These are phyloP conservation scores for Cylas formicarius DNA, from an alignment of 1,140 invertebrate species.

Conservation along the genomic window DNA sequence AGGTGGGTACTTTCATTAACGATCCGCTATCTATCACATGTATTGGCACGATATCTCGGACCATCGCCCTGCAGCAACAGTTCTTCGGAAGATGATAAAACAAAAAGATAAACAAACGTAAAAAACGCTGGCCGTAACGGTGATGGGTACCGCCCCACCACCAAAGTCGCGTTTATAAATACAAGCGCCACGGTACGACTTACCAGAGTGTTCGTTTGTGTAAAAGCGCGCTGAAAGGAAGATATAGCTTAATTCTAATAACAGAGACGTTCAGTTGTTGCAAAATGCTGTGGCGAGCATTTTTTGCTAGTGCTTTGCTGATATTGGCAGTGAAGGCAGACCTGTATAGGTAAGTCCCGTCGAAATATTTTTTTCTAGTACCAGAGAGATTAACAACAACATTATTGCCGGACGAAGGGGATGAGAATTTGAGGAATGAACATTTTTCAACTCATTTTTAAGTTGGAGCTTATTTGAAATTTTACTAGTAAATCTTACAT, in stretches of 20 bases:
- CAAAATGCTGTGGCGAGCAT: conserved; percentile 17
- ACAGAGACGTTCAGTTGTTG: too few relatives aligned
- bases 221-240: not conserved
- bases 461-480: too few relatives aligned
- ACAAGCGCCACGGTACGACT: not conserved
- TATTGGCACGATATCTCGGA: not conserved
- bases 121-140: conserved; percentile 5
- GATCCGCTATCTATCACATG: conserved; percentile 5
- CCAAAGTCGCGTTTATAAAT: conserved; percentile 18
- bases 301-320: conserved; percentile 11
- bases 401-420: too few relatives aligned
- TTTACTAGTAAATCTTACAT: too few relatives aligned
- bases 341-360: conserved; percentile 16
- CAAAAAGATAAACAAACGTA: conserved; percentile 8
- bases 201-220: conserved; percentile 11
- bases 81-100: conserved; percentile 9
- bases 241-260: conserved; percentile 1
- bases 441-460: too few relatives aligned
- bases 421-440: too few relatives aligned
- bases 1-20: conserved; percentile 6
- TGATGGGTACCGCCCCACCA: not conserved
- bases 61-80: conserved; percentile 1
- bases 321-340: conserved; percentile 10
- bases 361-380: not conserved
- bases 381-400: too few relatives aligned